phyloP scores from a whole-genome alignment of 1,140 invertebrate species.

The Drosophila lacteicornis region DNA sequence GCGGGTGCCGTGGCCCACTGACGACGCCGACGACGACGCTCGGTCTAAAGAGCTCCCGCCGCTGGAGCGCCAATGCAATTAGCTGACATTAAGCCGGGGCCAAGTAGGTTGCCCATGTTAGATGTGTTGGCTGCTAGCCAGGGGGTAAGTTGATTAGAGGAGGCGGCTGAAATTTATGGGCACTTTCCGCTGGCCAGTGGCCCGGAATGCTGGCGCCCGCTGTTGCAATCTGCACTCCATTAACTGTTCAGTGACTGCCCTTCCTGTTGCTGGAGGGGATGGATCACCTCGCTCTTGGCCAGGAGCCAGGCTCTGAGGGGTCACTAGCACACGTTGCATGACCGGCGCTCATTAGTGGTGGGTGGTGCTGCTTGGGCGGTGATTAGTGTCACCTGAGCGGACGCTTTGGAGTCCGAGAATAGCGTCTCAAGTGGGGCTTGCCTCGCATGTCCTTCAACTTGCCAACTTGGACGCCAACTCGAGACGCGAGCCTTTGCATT shows the following conservation, averaged over 20 bases:
- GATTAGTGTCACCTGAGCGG: constrained; percentile 46
- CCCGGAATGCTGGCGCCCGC: constrained; percentile 35
- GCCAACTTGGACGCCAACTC: constrained; percentile 5
- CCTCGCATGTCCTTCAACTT: constrained; percentile 49
- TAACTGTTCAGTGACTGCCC: constrained; percentile 74
- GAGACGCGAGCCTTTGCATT: neutral
- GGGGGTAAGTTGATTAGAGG: constrained; percentile 47
- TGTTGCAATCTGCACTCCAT: constrained; percentile 60
- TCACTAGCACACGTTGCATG: constrained; percentile 43
- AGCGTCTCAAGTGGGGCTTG: constrained; percentile 37
- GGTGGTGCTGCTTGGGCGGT: neutral
- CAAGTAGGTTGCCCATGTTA: constrained; percentile 41
- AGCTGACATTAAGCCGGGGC: constrained; percentile 51
- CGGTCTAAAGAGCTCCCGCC: constrained; percentile 41
- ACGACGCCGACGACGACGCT: constrained; percentile 24
- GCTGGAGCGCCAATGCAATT: constrained; percentile 53
- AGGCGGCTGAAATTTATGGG: constrained; percentile 54
- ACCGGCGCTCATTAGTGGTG: constrained; percentile 48
- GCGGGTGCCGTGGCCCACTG: constrained; percentile 12
- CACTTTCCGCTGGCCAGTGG: constrained; percentile 22
- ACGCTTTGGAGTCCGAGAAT: constrained; percentile 43
- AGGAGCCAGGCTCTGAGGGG: constrained; percentile 34
- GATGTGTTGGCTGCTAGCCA: constrained; percentile 38
- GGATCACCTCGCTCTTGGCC: constrained; percentile 15
- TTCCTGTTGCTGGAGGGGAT: constrained; percentile 60